These are phyloP conservation scores for Tachina lurida DNA, from an alignment of 2,888 invertebrate species.

Conservation along the genomic window DNA sequence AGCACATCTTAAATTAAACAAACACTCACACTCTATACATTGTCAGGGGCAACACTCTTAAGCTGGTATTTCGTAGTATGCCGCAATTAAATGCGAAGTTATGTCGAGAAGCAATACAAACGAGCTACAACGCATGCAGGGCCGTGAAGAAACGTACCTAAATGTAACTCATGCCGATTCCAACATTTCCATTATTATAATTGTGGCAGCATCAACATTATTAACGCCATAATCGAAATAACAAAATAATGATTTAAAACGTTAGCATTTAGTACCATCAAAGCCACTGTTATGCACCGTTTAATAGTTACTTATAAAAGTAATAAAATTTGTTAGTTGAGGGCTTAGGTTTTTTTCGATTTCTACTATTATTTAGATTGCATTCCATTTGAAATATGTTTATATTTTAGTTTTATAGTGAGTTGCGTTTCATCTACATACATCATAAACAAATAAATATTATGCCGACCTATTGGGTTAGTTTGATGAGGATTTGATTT, in stretches of 20 bases:
- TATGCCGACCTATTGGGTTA: too few species aligned
- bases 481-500: too few species aligned
- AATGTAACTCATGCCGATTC: neutral
- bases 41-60: slow-evolving; percentile 64
- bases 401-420: too few species aligned
- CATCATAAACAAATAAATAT: too few species aligned
- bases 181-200: slow-evolving; percentile 56
- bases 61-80: slow-evolving; percentile 52
- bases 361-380: too few species aligned
- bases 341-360: neutral
- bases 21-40: slow-evolving; percentile 43
- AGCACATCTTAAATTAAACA: slow-evolving; percentile 54
- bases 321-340: slow-evolving; percentile 26
- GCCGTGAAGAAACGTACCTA: slow-evolving; percentile 4
- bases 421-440: too few species aligned
- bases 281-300: slow-evolving; percentile 57
- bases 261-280: slow-evolving; percentile 26
- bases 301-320: slow-evolving; percentile 35
- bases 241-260: slow-evolving; percentile 61
- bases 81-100: slow-evolving; percentile 26
- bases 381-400: too few species aligned
- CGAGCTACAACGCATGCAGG: slow-evolving; percentile 1
- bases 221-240: slow-evolving; percentile 52
- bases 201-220: slow-evolving; percentile 65
- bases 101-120: slow-evolving; percentile 54